Percentiles rank a stretch among this genome's conserved stretches.
These are phyloP conservation scores for Rousettus leschenaultii DNA, from an alignment of 2,113 vertebrate genomes.

Conservation along the genomic window DNA sequence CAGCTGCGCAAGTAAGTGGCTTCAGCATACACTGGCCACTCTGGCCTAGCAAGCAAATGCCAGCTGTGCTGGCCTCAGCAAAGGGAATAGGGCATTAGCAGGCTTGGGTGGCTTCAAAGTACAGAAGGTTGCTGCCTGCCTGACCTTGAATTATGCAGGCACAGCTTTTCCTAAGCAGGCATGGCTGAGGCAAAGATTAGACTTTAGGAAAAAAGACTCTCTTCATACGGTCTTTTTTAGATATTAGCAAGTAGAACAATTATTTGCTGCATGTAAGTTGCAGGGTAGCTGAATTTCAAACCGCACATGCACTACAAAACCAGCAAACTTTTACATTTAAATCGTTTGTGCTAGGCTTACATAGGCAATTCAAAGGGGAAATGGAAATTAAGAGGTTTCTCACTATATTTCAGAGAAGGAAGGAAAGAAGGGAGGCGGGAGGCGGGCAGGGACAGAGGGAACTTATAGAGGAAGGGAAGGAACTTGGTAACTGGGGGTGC, in stretches of 20 bases:
- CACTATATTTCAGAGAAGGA: neutral
- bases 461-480: neutral
- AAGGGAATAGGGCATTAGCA: neutral
- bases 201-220: constrained; percentile 31
- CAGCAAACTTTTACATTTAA: neutral
- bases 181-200: constrained; percentile 28
- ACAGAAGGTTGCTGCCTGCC: constrained; percentile 15
- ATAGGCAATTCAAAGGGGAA: neutral
- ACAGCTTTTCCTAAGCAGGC: constrained; percentile 52
- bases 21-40: neutral
- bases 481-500: neutral
- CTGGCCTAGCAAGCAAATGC: constrained; percentile 45
- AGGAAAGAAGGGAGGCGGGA: neutral
- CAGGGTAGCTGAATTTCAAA: constrained; percentile 39
- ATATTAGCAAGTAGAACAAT: neutral
- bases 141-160: constrained; percentile 60
- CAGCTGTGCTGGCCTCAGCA: constrained; percentile 57
- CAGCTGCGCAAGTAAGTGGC: neutral
- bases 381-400: constrained; percentile 45
- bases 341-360: neutral
- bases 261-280: constrained; percentile 5
- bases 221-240: constrained; percentile 24
- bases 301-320: neutral
- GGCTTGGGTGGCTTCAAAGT: constrained; percentile 33
- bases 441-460: neutral